These are phyloP conservation scores for Porites lobata DNA, from an alignment of 92 coral and sea anemone species.

Conservation along the genomic window DNA sequence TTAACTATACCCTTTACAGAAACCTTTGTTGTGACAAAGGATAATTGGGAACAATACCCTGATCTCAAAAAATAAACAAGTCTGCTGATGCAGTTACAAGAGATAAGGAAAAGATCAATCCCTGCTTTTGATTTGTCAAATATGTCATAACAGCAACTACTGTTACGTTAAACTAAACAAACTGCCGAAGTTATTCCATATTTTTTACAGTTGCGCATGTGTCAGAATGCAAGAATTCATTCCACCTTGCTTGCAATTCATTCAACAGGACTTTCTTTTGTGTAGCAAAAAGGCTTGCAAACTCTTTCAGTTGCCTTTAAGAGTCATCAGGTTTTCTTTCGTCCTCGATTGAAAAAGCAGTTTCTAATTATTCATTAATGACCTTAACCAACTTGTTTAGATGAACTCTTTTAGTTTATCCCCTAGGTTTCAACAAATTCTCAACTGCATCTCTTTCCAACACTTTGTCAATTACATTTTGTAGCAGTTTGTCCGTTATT, in stretches of 20 bases:
- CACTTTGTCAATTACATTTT: constrained; percentile 68
- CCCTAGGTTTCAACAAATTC: constrained; percentile 33
- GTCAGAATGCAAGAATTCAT: constrained; percentile 47
- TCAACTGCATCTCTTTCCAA: constrained; percentile 70
- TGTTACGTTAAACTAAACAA: constrained; percentile 50
- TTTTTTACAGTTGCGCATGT: constrained; percentile 57
- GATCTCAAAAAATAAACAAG: no score
- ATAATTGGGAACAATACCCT: no score
- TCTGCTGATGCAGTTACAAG: no score
- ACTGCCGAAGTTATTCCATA: constrained; percentile 55
- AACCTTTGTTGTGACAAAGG: no score
- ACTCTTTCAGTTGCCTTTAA: constrained; percentile 53
- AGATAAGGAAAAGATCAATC: constrained; percentile 48
- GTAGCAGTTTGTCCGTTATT: constrained; percentile 62
- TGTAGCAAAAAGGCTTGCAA: constrained; percentile 64
- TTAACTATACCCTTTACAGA: no score
- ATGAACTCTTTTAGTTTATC: constrained; percentile 34
- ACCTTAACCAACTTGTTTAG: constrained; percentile 28
- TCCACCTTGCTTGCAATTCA: constrained; percentile 50
- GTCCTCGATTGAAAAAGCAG: constrained; percentile 54
- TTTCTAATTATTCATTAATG: constrained; percentile 40
- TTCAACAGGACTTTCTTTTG: constrained; percentile 59
- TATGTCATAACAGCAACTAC: constrained; percentile 30
- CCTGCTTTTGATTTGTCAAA: constrained; percentile 43
- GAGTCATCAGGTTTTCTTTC: constrained; percentile 76